A percentile compares a stretch with the other conserved stretches of the same genome.
These are phyloP conservation scores for Belgica antarctica DNA, from an alignment of 2,888 invertebrate genomes.

Conservation along the genomic window DNA sequence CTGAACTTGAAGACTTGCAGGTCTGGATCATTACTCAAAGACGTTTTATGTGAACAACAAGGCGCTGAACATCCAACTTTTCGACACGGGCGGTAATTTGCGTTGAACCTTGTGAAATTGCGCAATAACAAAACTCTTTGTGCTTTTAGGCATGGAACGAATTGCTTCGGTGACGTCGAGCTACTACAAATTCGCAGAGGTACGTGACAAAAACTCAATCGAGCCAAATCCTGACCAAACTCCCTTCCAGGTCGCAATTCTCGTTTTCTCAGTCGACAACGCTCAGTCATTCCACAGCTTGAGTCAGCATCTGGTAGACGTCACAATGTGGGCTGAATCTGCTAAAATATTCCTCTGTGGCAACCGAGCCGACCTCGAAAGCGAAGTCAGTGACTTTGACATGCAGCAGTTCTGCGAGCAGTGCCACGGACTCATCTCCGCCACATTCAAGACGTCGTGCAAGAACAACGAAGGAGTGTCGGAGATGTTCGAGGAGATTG, in stretches of 20 bases:
- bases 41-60: slow-evolving; percentile 72
- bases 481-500: slow-evolving; percentile 89
- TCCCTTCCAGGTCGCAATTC: too few species aligned
- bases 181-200: slow-evolving; percentile 94
- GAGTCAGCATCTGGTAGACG: slow-evolving; percentile 88
- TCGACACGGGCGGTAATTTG: slow-evolving; percentile 76
- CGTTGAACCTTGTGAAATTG: neutral
- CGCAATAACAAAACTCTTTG: neutral
- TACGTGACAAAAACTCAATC: too few species aligned
- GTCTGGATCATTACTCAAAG: slow-evolving; percentile 86
- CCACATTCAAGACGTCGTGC: slow-evolving; percentile 86
- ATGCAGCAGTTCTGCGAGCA: slow-evolving; percentile 90
- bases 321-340: slow-evolving; percentile 84
- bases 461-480: slow-evolving; percentile 82
- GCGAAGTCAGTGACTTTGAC: slow-evolving; percentile 72
- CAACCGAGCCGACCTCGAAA: slow-evolving; percentile 78
- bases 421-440: slow-evolving; percentile 85
- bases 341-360: slow-evolving; percentile 94
- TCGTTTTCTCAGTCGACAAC: slow-evolving; percentile 88
- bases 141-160: slow-evolving; percentile 78
- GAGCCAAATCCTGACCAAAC: too few species aligned
- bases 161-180: slow-evolving; percentile 93
- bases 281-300: slow-evolving; percentile 88
- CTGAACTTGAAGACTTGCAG: neutral
- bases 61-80: slow-evolving; percentile 83